Conservation (phyloP, 2,888 invertebrate genomes). For the Aethes cnicana region DNA sequence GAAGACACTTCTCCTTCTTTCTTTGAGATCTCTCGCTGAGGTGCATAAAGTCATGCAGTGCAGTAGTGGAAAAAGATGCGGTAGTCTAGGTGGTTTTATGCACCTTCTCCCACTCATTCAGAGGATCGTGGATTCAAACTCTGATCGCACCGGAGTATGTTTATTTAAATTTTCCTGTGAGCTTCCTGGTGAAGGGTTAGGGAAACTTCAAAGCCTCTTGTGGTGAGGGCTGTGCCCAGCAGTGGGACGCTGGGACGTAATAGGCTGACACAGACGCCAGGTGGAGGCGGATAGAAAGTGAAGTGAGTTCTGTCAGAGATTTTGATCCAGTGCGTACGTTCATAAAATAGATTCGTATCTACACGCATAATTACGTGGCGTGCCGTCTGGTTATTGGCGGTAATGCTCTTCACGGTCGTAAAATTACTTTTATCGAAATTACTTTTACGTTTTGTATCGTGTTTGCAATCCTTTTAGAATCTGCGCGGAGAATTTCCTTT, state of each 20-base stretch:
- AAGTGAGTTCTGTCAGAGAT: conserved; percentile 40
- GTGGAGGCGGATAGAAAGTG: conserved; percentile 46
- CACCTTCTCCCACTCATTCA: too few relatives aligned
- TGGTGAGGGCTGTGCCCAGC: too few relatives aligned
- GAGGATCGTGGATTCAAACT: too few relatives aligned
- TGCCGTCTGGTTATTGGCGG: conserved; percentile 36
- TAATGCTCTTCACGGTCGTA: conserved; percentile 45
- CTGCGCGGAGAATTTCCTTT: too few relatives aligned
- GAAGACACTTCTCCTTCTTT: too few relatives aligned
- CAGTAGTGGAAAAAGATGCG: background rate
- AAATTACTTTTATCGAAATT: conserved; percentile 32
- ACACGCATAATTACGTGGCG: conserved; percentile 44
- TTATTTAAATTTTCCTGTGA: too few relatives aligned
- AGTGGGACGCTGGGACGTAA: too few relatives aligned
- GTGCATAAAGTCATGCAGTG: background rate
- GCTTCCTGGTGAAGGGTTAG: too few relatives aligned
- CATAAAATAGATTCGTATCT: conserved; percentile 41
- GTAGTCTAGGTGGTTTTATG: too few relatives aligned
- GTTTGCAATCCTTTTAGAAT: background rate
- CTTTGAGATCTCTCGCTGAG: background rate
- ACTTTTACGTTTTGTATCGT: background rate
- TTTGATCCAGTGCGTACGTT: conserved; percentile 37
- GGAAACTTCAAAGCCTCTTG: too few relatives aligned
- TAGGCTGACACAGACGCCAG: too few relatives aligned
- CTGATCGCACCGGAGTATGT: too few relatives aligned